These are phyloP conservation scores for Strix aluco DNA, from an alignment of 2,113 vertebrate genomes.

Conservation along the genomic window DNA sequence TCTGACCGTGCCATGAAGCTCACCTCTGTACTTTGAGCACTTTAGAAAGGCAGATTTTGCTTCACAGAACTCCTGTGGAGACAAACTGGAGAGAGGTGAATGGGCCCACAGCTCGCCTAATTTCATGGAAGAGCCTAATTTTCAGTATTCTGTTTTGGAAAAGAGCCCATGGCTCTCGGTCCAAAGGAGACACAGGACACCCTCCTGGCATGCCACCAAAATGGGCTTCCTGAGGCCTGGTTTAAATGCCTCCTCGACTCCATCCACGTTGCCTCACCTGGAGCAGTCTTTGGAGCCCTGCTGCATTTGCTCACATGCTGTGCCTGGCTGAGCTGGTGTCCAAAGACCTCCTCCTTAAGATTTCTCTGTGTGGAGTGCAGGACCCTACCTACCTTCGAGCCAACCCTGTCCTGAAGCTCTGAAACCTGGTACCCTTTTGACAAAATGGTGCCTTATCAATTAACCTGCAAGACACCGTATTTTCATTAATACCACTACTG, in stretches of 20 bases:
- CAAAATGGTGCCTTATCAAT: neutral
- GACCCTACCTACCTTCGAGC: neutral
- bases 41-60: neutral
- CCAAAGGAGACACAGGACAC: neutral
- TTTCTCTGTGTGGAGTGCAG: neutral
- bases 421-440: neutral
- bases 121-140: neutral
- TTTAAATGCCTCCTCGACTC: neutral
- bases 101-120: neutral
- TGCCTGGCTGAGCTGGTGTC: neutral
- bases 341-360: neutral
- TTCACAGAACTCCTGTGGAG: neutral
- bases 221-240: neutral
- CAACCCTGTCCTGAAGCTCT: neutral
- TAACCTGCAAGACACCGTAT: neutral
- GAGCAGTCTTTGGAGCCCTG: neutral
- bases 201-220: neutral
- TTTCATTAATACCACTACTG: neutral
- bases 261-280: neutral
- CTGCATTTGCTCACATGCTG: neutral
- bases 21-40: neutral
- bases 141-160: neutral
- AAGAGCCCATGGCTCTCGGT: rapidly evolving
- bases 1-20: neutral
- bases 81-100: neutral